Conservation (phyloP, 2,113 vertebrate genomes). For the Penelope pileata region DNA sequence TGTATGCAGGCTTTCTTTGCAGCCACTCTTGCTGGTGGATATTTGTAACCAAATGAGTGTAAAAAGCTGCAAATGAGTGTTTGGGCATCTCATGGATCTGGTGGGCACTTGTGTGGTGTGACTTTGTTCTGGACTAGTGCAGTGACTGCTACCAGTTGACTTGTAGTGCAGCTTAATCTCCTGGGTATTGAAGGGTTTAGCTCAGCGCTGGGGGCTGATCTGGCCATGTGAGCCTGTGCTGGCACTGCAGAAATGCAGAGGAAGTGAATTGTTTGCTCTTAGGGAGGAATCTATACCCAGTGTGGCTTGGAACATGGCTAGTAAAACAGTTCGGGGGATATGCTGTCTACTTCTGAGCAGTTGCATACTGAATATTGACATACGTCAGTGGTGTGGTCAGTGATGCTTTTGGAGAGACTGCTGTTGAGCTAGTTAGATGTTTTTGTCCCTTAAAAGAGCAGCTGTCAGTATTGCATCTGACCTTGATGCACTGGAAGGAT, state of each 20-base stretch:
- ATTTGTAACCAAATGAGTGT: not conserved
- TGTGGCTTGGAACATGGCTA: not conserved
- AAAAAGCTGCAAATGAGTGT: not conserved
- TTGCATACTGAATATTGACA: not conserved
- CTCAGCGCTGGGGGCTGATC: not conserved
- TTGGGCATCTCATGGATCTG: not conserved
- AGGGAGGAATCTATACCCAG: not conserved
- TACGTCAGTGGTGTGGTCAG: not conserved
- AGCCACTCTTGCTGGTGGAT: rapidly evolving
- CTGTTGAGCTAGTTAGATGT: not conserved
- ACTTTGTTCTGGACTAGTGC: not conserved
- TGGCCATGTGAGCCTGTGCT: conserved; percentile 28
- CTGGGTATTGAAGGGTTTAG: not conserved
- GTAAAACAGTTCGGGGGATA: not conserved
- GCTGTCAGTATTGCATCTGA: not conserved
- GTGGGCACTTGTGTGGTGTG: not conserved
- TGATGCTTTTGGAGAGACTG: not conserved
- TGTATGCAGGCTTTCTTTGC: not conserved
- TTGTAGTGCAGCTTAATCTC: conserved; percentile 58
- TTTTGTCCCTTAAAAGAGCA: not conserved
- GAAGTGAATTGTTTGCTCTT: not conserved
- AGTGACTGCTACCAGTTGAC: conserved; percentile 28
- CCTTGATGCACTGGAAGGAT: not conserved
- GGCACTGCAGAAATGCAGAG: not conserved
- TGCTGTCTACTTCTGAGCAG: not conserved